Evolutionary conservation across 2,113 vertebrate species (phyloP).

Genomic region (pig (Sus scrofa)): T2T-Sscrofa CM000824.6:60121501-60122000

Average conservation of each 20-base stretch:
- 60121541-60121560: conserved; percentile 9
- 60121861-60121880: neutral
- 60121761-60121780: neutral
- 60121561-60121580: neutral
- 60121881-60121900: neutral
- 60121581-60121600: conserved; percentile 22
- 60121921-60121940: neutral
- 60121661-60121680: neutral
- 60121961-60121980: neutral
- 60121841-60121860: neutral
- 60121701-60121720: neutral
- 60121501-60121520: conserved; percentile 44
- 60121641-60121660: neutral
- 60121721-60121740: neutral
- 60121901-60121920: neutral
- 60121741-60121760: neutral
- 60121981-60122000: neutral
- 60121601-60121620: neutral
- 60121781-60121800: neutral
- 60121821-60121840: neutral
- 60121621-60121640: neutral
- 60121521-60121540: conserved; percentile 40
- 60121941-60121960: neutral
- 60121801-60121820: neutral
- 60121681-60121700: neutral